Conservation (phyloP, 53 echinoderm and acorn worm genomes). For the Zoroaster sp. region DNA sequence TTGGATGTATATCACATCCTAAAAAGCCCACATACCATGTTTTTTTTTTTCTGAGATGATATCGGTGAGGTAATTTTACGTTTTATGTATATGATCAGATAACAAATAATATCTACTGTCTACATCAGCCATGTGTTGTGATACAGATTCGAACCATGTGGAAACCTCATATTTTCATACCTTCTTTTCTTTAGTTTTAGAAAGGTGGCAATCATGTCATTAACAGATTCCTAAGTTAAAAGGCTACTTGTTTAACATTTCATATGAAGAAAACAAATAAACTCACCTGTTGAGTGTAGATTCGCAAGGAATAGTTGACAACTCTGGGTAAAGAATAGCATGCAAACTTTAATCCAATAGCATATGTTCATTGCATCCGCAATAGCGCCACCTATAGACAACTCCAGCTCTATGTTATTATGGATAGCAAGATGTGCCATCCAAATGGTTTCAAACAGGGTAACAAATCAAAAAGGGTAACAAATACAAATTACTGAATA, state of each 20-base stretch:
- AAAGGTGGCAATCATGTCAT: background rate
- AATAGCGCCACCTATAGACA: too few relatives aligned
- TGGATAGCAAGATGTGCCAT: too few relatives aligned
- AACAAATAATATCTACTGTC: background rate
- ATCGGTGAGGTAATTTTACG: background rate
- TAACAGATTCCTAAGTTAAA: background rate
- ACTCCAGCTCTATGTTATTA: too few relatives aligned
- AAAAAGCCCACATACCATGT: too few relatives aligned
- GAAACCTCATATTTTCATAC: background rate
- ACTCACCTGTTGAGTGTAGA: background rate
- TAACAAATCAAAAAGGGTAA: too few relatives aligned
- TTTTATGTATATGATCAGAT: background rate
- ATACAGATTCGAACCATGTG: background rate
- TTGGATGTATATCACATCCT: too few relatives aligned
- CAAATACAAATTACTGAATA: too few relatives aligned
- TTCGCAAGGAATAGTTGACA: background rate
- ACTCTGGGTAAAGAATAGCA: background rate
- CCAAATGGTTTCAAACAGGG: too few relatives aligned
- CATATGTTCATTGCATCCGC: constrained; percentile 11
- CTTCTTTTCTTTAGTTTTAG: background rate
- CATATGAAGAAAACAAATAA: background rate
- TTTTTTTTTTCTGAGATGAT: background rate
- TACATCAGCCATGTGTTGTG: background rate
- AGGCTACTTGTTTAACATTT: background rate
- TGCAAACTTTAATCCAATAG: background rate